A percentile compares a stretch with the other conserved stretches of the same genome.
Conservation (phyloP, 2,888 invertebrate genomes). For the Trissolcus japonicus region DNA sequence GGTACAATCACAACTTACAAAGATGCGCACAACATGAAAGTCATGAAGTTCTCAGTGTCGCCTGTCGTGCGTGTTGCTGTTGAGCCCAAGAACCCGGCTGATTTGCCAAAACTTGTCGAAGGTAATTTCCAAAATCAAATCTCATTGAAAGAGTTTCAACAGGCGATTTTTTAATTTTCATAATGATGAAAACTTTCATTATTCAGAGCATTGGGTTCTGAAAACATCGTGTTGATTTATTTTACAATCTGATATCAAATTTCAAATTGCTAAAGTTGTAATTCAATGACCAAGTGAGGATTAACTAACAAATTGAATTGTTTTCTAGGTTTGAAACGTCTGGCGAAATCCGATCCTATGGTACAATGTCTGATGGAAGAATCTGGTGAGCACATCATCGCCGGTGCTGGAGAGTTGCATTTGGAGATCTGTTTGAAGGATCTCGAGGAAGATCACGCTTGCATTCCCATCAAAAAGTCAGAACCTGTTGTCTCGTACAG, state of each 20-base stretch:
- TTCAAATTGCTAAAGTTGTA: background rate
- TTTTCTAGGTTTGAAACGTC: constrained; percentile 89
- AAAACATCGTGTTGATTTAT: constrained; percentile 68
- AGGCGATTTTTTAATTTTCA: background rate
- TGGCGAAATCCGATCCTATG: constrained; percentile 99
- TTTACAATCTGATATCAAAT: constrained; percentile 66
- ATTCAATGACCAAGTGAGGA: background rate
- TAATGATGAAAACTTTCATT: constrained; percentile 66
- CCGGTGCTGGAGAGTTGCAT: constrained; percentile 99
- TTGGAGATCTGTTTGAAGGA: constrained; percentile 99
- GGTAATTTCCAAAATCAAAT: constrained; percentile 70
- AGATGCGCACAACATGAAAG: constrained; percentile 99
- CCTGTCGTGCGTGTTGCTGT: constrained; percentile 99
- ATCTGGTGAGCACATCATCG: constrained; percentile 99
- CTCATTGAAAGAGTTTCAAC: background rate
- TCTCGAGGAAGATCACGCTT: constrained; percentile 98
- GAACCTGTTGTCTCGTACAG: constrained; percentile 99
- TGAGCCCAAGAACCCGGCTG: constrained; percentile 99
- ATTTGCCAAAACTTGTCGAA: constrained; percentile 99
- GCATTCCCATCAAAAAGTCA: constrained; percentile 97
- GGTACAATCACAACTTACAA: constrained; percentile 99
- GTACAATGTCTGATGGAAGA: constrained; percentile 99
- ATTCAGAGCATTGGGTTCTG: constrained; percentile 74
- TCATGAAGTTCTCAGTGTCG: constrained; percentile 99
- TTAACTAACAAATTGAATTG: background rate